These are phyloP conservation scores for Polyodon spathula DNA, from an alignment of 2,113 vertebrate genomes.

Conservation along the genomic window DNA sequence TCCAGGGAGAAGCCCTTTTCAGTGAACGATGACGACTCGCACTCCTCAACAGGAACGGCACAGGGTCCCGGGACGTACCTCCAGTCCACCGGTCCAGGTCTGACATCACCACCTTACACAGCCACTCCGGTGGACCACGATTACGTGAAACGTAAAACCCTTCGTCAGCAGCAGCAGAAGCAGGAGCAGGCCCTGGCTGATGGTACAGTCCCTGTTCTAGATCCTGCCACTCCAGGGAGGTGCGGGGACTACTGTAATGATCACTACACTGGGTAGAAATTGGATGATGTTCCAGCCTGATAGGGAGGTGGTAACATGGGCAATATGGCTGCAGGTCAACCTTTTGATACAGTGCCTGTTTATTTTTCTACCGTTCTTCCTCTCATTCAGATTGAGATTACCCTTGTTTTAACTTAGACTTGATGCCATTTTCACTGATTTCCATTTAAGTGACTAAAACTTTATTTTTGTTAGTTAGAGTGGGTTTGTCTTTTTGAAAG, in stretches of 20 bases:
- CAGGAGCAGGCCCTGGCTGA: slow-evolving; percentile 82
- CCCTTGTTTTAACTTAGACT: too few relatives aligned
- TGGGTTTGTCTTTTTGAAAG: too few relatives aligned
- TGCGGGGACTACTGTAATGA: slow-evolving; percentile 44
- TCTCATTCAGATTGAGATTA: neutral
- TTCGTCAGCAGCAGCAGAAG: slow-evolving; percentile 69
- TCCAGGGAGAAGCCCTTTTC: slow-evolving; percentile 80
- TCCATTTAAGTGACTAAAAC: too few relatives aligned
- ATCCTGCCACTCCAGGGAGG: slow-evolving; percentile 62
- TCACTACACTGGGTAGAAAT: slow-evolving; percentile 38
- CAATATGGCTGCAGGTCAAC: slow-evolving; percentile 72
- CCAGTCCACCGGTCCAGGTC: slow-evolving; percentile 86
- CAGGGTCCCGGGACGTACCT: slow-evolving; percentile 66
- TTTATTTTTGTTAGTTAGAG: too few relatives aligned
- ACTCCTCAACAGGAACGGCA: slow-evolving; percentile 69
- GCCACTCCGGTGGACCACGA: slow-evolving; percentile 98
- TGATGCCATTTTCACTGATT: too few relatives aligned
- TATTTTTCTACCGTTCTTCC: neutral
- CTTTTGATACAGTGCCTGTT: slow-evolving; percentile 24
- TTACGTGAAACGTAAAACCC: slow-evolving; percentile 99
- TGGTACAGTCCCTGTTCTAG: slow-evolving; percentile 96
- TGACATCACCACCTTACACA: slow-evolving; percentile 95
- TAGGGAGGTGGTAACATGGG: slow-evolving; percentile 81
- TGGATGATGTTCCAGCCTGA: slow-evolving; percentile 42
- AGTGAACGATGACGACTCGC: slow-evolving; percentile 83